Evolutionary conservation across 2,113 vertebrate species (phyloP).

Genomic region (Polypterus senegalus): DNA sequence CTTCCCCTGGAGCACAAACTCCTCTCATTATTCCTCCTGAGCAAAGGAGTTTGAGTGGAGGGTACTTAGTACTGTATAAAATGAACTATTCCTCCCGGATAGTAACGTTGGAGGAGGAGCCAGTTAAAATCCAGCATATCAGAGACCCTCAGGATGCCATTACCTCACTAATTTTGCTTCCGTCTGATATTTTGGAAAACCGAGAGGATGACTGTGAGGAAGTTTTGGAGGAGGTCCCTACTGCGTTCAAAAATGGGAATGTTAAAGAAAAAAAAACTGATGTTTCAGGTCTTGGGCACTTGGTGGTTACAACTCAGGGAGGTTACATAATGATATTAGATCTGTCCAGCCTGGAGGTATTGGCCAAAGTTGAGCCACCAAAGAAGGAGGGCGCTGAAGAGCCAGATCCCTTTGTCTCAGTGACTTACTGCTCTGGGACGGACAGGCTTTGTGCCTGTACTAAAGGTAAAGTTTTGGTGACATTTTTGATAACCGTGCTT

Average conservation of each 20-base stretch:
- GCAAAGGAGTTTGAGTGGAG: constrained; percentile 68
- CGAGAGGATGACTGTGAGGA: constrained; percentile 92
- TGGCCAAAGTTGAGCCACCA: constrained; percentile 92
- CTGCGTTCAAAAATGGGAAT: constrained; percentile 60
- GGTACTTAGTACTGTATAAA: constrained; percentile 91
- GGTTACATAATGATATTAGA: constrained; percentile 95
- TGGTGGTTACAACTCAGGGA: constrained; percentile 93
- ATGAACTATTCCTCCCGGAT: constrained; percentile 94
- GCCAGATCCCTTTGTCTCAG: constrained; percentile 86
- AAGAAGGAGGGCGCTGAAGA: constrained; percentile 86
- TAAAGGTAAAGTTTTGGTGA: constrained; percentile 63
- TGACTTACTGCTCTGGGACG: constrained; percentile 96
- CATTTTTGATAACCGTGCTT: no score
- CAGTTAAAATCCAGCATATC: constrained; percentile 91
- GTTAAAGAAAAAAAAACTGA: constrained; percentile 73
- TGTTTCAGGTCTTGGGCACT: constrained; percentile 75
- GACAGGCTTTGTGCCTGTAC: constrained; percentile 97
- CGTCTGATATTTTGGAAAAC: constrained; percentile 85
- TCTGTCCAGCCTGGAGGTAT: constrained; percentile 85
- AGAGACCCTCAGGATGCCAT: constrained; percentile 85
- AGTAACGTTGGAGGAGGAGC: constrained; percentile 90
- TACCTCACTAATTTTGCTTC: constrained; percentile 90
- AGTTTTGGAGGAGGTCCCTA: constrained; percentile 65
- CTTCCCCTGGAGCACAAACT: constrained; percentile 66
- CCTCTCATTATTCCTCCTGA: constrained; percentile 84